A percentile compares a stretch with the other conserved stretches of the same genome.
Evolutionary conservation across 1,140 invertebrate species (phyloP).

Genomic region (Wasmannia auropunctata): DNA sequence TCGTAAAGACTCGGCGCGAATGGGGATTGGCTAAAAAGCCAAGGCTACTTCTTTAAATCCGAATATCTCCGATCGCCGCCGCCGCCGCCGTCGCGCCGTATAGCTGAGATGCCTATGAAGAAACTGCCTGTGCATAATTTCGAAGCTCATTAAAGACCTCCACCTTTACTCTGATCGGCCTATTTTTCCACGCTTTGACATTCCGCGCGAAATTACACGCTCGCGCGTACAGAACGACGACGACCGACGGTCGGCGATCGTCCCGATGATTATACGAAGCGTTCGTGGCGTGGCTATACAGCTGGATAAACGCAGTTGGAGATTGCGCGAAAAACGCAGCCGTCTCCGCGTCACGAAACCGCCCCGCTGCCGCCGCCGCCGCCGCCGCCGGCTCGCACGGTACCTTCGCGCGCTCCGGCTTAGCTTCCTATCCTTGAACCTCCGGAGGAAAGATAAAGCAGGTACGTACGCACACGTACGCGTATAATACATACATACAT

Average conservation of each 20-base stretch:
- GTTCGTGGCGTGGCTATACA: neutral
- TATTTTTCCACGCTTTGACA: conserved; percentile 22
- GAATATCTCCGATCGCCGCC: neutral
- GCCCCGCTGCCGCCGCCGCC: too few species aligned
- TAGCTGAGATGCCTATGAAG: neutral
- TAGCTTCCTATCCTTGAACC: conserved; percentile 63
- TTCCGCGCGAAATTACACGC: conserved; percentile 42
- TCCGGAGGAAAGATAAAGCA: conserved; percentile 34
- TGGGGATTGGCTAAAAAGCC: neutral
- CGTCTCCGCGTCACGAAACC: conserved; percentile 48
- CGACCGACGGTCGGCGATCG: conserved; percentile 13
- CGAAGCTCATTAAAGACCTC: conserved; percentile 21
- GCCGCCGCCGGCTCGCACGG: neutral
- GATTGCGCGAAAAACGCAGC: conserved; percentile 42
- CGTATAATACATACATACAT: neutral
- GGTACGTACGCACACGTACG: neutral
- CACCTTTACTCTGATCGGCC: neutral
- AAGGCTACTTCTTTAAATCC: neutral
- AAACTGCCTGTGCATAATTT: conserved; percentile 40
- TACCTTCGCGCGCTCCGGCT: conserved; percentile 5
- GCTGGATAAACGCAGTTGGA: conserved; percentile 26
- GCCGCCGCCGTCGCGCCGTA: too few species aligned
- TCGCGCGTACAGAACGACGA: neutral
- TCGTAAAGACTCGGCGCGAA: neutral
- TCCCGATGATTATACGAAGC: conserved; percentile 38